Conservation (phyloP, 2,797 vertebrate species). For the Molossus alvarezi region DNA sequence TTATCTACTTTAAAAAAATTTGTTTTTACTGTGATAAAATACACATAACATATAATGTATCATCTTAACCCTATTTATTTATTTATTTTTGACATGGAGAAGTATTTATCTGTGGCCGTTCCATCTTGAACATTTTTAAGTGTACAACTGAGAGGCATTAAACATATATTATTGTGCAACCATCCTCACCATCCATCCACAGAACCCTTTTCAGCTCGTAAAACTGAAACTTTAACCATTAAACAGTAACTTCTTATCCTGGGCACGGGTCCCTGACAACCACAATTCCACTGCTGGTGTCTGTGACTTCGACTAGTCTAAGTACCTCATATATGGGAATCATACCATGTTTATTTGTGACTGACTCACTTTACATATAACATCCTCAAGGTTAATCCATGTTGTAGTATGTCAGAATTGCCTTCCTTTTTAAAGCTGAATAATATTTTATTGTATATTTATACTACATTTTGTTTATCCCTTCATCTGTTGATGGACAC, state of each 20-base stretch:
- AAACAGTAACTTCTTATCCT: background rate
- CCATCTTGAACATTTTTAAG: background rate
- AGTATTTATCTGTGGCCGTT: background rate
- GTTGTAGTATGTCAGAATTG: background rate
- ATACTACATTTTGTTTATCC: background rate
- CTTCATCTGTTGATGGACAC: background rate
- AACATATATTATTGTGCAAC: background rate
- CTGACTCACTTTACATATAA: background rate
- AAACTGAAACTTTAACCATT: background rate
- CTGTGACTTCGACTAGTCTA: background rate
- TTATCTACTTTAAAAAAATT: background rate
- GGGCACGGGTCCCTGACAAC: background rate
- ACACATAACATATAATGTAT: background rate
- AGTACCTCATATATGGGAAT: background rate
- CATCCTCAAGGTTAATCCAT: background rate
- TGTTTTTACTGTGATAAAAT: background rate
- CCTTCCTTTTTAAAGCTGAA: background rate
- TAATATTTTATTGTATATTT: background rate
- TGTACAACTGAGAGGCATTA: background rate
- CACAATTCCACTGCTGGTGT: background rate
- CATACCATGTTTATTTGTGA: background rate
- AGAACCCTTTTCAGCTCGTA: background rate
- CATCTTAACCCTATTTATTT: background rate
- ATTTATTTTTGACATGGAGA: background rate
- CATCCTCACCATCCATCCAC: background rate